A percentile compares a stretch with the other conserved stretches of the same genome.
These are phyloP conservation scores for Drosophila triauraria DNA, from an alignment of 1,140 invertebrate genomes.

Conservation along the genomic window DNA sequence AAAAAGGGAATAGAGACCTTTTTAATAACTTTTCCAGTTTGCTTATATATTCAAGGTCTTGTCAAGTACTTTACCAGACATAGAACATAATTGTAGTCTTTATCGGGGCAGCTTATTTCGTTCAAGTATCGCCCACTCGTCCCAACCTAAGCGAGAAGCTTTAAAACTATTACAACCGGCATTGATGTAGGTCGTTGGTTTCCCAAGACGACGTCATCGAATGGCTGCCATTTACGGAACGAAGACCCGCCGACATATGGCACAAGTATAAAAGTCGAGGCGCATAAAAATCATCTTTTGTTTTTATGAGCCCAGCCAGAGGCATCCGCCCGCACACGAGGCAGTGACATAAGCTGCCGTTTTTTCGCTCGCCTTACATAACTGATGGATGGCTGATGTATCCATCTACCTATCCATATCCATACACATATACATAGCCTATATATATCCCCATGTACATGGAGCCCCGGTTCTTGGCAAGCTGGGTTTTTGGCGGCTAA, in stretches of 20 bases:
- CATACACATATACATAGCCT: not conserved
- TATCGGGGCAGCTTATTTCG: slow-evolving; percentile 18
- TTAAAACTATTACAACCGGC: slow-evolving; percentile 43
- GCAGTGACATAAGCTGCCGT: slow-evolving; percentile 57
- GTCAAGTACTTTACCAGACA: not conserved
- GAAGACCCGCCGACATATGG: slow-evolving; percentile 37
- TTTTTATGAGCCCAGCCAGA: slow-evolving; percentile 35
- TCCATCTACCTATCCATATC: not conserved
- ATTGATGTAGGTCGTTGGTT: slow-evolving; percentile 69
- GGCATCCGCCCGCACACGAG: slow-evolving; percentile 42
- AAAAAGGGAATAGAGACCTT: not conserved
- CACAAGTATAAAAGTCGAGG: slow-evolving; percentile 24
- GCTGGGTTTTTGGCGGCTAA: slow-evolving; percentile 42
- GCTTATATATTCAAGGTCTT: not conserved
- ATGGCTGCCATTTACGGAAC: slow-evolving; percentile 55
- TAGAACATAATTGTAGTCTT: slow-evolving; percentile 13
- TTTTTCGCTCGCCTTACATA: slow-evolving; percentile 25
- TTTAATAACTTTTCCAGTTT: not conserved
- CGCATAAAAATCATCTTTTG: slow-evolving; percentile 54
- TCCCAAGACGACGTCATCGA: slow-evolving; percentile 37
- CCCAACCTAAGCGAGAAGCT: slow-evolving; percentile 35
- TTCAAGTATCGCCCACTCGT: slow-evolving; percentile 25
- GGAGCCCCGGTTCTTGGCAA: slow-evolving; percentile 28
- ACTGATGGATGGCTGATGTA: slow-evolving; percentile 18
- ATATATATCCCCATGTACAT: not conserved